phyloP scores from a whole-genome alignment of 2,113 vertebrate genomes.

The Ovis aries region DNA sequence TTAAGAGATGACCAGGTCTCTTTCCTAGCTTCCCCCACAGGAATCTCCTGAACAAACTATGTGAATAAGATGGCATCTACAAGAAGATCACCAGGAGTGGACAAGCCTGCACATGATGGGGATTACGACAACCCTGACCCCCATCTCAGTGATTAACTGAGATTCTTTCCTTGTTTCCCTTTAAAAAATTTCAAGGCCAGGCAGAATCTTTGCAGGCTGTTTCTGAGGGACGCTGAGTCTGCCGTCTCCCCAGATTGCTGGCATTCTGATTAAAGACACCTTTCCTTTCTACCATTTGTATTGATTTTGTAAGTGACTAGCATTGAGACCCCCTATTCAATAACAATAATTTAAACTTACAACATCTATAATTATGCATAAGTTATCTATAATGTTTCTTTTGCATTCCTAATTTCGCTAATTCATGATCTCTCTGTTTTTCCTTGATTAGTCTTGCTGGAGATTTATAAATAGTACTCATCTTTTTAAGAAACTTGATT shows the following conservation, averaged over 20 bases:
- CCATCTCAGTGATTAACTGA: not conserved
- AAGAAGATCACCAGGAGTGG: not conserved
- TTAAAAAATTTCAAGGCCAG: not conserved
- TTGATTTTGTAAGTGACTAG: not conserved
- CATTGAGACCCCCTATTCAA: not conserved
- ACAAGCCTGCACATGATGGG: not conserved
- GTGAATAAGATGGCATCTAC: not conserved
- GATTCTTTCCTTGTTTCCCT: not conserved
- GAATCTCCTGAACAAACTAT: not conserved
- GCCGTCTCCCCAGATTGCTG: not conserved
- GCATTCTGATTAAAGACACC: not conserved
- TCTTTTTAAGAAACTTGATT: not conserved
- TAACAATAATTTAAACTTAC: not conserved
- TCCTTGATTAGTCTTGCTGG: not conserved
- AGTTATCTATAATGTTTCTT: not conserved
- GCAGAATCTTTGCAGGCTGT: not conserved
- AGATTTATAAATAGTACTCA: not conserved
- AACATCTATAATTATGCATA: not conserved
- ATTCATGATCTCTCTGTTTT: not conserved
- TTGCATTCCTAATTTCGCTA: not conserved
- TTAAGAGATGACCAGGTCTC: not conserved
- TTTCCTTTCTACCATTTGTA: not conserved
- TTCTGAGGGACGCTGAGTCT: not conserved
- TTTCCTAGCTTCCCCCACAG: not conserved
- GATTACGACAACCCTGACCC: not conserved